Base-by-base conservation (phyloP, 2,113 vertebrate species). In the Pampusana beccarii region DNA sequence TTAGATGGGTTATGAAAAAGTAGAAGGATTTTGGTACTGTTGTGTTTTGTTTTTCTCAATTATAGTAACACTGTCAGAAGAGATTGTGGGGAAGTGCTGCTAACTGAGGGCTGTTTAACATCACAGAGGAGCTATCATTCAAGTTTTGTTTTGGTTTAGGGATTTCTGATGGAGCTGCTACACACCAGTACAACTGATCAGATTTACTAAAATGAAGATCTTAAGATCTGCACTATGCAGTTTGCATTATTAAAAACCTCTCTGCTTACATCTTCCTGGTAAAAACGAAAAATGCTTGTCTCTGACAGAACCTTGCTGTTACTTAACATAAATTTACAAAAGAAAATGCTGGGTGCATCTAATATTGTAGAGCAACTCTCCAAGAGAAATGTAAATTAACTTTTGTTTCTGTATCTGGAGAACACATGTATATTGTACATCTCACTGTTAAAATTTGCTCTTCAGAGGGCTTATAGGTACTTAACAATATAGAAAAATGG, bases 221-320 rank as follows among this genome's bases (percentile, higher is more conserved):
- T 90, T 57, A 60, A 86, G 66, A 77, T 80, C 60, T 90, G 60
- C 58, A 58, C 5, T 46, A 69, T 0, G 1, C 73, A 34, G 75
- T 66, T 87, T 89, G 81, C 85, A 90, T 95, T 94, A 97, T 89
- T 97, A 82, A 88, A 87, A 92, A 31, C 57, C 81, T 87, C 33
- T 85, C 61, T 85, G 78, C 78, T 90, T 88, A 60, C 16, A 19
- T 88, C 34, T 88, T 84, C 26, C 11, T 46, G 23, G 56, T 78
- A 36, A 36, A 87, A 79, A 85, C 66, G 36, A 72, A 81, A 69
- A 90, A 74, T 17, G 13, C 2, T 0, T 33, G 66, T 84, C 71
- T 85, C 46, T 72, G 64, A 38, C 53, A 83, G 65, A 74, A 69
- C 26, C n/a, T 65, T 31, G 65, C 72, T 84, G 13, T 82, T 88